Evolutionary conservation across 2,888 invertebrate species (phyloP).

Genomic region (Helleia helle): DNA sequence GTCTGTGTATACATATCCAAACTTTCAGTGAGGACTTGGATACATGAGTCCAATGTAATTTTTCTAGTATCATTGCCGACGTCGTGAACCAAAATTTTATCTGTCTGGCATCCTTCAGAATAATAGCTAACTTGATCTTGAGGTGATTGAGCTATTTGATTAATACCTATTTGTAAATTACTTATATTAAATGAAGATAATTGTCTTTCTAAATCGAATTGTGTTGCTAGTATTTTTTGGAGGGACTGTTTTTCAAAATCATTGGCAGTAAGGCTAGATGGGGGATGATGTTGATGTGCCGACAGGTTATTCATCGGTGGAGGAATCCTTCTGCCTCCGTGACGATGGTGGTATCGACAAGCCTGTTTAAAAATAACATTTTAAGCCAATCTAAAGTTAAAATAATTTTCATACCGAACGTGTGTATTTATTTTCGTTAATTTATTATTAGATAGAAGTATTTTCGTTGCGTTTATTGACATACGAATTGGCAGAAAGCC

Average conservation of each 20-base stretch:
- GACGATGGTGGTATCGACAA: constrained; percentile 60
- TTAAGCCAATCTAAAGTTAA: constrained; percentile 6
- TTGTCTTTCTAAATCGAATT: constrained; percentile 52
- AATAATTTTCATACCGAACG: not conserved
- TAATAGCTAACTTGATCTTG: constrained; percentile 45
- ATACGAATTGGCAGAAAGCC: constrained; percentile 40
- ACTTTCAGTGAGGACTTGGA: constrained; percentile 43
- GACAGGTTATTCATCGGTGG: constrained; percentile 39
- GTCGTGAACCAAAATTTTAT: constrained; percentile 50
- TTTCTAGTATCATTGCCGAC: constrained; percentile 51
- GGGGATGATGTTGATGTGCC: constrained; percentile 43
- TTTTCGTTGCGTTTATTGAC: constrained; percentile 7
- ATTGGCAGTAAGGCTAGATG: constrained; percentile 29
- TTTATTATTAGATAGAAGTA: constrained; percentile 5
- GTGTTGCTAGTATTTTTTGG: constrained; percentile 59
- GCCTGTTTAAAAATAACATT: constrained; percentile 64
- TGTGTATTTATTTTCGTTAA: not conserved
- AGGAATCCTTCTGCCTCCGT: constrained; percentile 51
- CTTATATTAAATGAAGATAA: constrained; percentile 48
- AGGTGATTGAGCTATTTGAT: constrained; percentile 50
- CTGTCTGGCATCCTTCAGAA: constrained; percentile 61
- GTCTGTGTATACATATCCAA: constrained; percentile 59
- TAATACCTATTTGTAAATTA: constrained; percentile 49
- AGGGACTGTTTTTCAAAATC: constrained; percentile 41
- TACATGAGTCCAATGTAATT: constrained; percentile 49